phyloP scores from a whole-genome alignment of 1,140 invertebrate species.

The Pseudomyrmex dendroicus region DNA sequence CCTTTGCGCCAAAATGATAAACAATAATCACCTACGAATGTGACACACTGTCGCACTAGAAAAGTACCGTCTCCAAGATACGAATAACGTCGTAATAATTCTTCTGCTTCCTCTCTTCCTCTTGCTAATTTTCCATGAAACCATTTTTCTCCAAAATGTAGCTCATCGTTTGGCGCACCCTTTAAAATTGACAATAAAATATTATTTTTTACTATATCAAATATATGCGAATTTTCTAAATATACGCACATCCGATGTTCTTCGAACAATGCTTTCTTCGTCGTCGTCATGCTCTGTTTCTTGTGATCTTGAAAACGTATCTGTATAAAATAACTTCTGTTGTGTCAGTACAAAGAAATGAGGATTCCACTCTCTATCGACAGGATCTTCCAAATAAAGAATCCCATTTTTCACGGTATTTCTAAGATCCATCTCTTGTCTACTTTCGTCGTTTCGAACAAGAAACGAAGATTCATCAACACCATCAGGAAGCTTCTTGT shows the following conservation, averaged over 20 bases:
- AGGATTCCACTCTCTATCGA: conserved; percentile 96
- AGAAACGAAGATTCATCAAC: conserved; percentile 90
- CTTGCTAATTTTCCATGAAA: conserved; percentile 95
- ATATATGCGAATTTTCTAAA: neutral
- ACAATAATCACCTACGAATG: conserved; percentile 98
- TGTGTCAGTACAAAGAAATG: conserved; percentile 98
- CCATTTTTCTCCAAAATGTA: conserved; percentile 98
- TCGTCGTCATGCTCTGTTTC: conserved; percentile 85
- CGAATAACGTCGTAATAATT: conserved; percentile 91
- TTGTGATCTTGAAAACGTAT: conserved; percentile 86
- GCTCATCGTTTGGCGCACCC: conserved; percentile 88
- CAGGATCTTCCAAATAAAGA: conserved; percentile 94
- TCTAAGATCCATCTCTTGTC: conserved; percentile 91
- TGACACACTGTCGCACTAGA: conserved; percentile 97
- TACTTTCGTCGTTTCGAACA: conserved; percentile 86
- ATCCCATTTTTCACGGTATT: conserved; percentile 97
- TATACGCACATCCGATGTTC: conserved; percentile 78
- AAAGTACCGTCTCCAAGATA: conserved; percentile 97
- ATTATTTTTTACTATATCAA: neutral
- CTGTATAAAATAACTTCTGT: conserved; percentile 95
- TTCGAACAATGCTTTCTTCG: conserved; percentile 81
- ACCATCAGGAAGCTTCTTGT: conserved; percentile 97
- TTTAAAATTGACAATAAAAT: conserved; percentile 55
- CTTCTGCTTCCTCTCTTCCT: conserved; percentile 91
- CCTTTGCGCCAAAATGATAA: conserved; percentile 97